Evolutionary conservation across 2,888 invertebrate species (phyloP).

Genomic region (Sarcophaga subvicina): DNA sequence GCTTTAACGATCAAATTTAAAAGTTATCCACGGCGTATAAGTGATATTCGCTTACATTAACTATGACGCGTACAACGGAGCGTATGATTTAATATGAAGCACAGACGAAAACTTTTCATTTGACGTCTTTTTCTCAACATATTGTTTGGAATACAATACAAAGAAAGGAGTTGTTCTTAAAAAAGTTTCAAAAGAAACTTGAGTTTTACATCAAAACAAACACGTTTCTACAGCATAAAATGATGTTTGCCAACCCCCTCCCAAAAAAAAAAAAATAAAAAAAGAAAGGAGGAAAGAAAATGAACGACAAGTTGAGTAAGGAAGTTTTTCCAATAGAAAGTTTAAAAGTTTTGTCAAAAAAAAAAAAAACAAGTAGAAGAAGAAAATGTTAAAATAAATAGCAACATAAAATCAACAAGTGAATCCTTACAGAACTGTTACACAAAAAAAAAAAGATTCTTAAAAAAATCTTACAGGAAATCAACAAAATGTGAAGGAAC

Average conservation of each 20-base stretch:
- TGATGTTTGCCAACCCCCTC: neutral
- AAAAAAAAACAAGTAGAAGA: neutral
- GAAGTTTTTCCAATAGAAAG: neutral
- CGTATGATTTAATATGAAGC: neutral
- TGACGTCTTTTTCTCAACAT: neutral
- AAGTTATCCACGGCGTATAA: neutral
- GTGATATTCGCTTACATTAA: neutral
- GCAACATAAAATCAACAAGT: constrained; percentile 40
- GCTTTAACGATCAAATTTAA: neutral
- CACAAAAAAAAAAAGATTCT: neutral
- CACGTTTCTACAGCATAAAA: neutral
- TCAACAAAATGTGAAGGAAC: neutral
- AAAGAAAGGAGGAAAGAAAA: neutral
- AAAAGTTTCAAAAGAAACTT: neutral
- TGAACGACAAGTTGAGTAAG: neutral
- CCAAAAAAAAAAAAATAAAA: neutral
- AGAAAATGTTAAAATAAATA: neutral
- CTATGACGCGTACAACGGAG: neutral
- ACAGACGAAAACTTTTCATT: neutral
- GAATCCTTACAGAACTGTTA: neutral
- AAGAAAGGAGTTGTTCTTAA: too few relatives aligned
- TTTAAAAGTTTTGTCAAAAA: neutral
- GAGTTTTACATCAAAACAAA: constrained; percentile 6
- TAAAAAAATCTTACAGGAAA: constrained; percentile 1
- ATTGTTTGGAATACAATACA: too few relatives aligned